Base-by-base conservation (phyloP, 2,888 invertebrate genomes). In the Drosophila borborema region DNA sequence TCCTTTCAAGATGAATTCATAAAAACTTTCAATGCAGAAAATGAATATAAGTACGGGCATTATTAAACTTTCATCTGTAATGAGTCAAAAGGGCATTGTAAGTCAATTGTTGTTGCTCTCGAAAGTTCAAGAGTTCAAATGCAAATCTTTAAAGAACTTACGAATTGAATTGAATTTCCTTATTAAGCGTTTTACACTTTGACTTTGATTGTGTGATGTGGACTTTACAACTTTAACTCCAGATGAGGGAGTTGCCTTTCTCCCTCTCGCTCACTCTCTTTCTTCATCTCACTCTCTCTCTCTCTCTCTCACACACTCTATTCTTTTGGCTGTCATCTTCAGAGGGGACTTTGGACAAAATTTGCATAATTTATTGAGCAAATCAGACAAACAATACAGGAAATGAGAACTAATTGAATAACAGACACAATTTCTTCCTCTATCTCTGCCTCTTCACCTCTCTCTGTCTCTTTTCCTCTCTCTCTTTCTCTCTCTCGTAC, bases 351-450 rank as follows among this genome's bases (percentile, higher is more conserved):
- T 65, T 53, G 34, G 56, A 56, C 31, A 60, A 40, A 73, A 86
- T 83, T 83, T 84, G 82, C 85, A 86, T 86, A 81, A 76, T 73
- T 81, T 72, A 77, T 70, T 61, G 70, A 66, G 74, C 67, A 78
- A 65, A 71, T 64, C 69, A 62, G 56, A 70, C 58, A 62, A 41
- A 79, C 66, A 77, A 73, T 45, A 49, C 46, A 8, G 54, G 48
- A 59, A 64, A 54, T 53, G 69, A 85, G 74, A 84, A 84, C 62
- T 62, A 73, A 66, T 70, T 86, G 66, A 81, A 74, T 67, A 62
- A 18, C 63, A 56, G 70, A 58, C 61, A 51, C 40, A 61, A 66
- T 31, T 54, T 40, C 59, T 46, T 16, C 40, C 59, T 48, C 38
- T 31, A 18, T 43, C 43, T 43, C 20, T 16, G 3, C 0, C 23